These are phyloP conservation scores for Baccha elongata DNA, from an alignment of 2,888 invertebrate genomes.

Conservation along the genomic window DNA sequence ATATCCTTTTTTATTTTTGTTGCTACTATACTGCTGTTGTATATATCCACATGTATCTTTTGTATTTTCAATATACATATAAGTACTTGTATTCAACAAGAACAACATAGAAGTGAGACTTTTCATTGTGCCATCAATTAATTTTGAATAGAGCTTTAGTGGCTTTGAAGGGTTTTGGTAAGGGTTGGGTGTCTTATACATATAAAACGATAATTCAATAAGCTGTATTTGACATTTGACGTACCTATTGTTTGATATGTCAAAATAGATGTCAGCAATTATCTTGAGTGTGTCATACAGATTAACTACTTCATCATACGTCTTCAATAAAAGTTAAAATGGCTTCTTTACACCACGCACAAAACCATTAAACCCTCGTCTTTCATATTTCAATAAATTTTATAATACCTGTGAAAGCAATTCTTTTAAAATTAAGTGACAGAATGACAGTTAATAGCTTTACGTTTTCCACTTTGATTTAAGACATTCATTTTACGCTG, in stretches of 20 bases:
- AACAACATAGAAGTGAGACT: constrained; percentile 4
- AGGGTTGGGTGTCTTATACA: not conserved
- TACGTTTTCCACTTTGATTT: constrained; percentile 28
- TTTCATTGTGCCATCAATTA: constrained; percentile 49
- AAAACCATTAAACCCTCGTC: not conserved
- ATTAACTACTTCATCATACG: not conserved
- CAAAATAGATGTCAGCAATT: not conserved
- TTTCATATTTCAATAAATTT: not conserved
- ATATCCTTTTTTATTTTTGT: not conserved
- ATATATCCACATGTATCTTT: not conserved
- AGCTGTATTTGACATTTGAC: not conserved
- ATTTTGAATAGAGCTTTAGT: constrained; percentile 7
- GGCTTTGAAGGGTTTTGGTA: not conserved
- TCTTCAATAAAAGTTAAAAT: too few relatives aligned
- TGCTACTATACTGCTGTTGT: not conserved
- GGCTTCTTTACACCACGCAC: too few relatives aligned
- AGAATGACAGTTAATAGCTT: constrained; percentile 18
- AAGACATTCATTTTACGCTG: constrained; percentile 11
- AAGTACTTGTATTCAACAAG: constrained; percentile 15
- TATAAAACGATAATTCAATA: not conserved
- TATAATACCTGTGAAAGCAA: not conserved
- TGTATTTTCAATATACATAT: not conserved
- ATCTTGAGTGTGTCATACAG: not conserved
- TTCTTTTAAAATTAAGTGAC: constrained; percentile 4
- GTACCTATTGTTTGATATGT: not conserved